phyloP scores from a whole-genome alignment of 2,797 vertebrate species.

The Sarcoramphus papa region DNA sequence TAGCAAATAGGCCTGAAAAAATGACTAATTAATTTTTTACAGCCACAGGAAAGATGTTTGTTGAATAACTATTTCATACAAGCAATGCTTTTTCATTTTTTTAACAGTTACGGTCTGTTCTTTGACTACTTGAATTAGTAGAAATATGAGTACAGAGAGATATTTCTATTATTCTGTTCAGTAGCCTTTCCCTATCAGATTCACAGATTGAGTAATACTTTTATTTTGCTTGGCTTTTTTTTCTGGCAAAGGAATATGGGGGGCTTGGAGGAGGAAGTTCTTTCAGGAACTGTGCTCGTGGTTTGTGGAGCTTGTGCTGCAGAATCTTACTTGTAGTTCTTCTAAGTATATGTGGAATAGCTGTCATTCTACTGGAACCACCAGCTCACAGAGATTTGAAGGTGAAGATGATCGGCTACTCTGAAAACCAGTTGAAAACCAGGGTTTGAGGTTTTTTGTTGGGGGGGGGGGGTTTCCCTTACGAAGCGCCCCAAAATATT shows the following conservation, averaged over 20 bases:
- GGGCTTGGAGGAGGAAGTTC: neutral
- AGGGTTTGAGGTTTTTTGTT: neutral
- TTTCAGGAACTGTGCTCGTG: neutral
- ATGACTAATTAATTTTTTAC: neutral
- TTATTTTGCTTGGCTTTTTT: neutral
- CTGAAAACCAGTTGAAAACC: neutral
- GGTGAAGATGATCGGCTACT: neutral
- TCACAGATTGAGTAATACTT: neutral
- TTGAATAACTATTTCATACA: neutral
- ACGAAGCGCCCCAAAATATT: neutral
- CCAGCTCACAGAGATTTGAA: neutral
- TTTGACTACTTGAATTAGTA: neutral
- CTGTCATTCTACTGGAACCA: neutral
- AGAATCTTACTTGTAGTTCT: neutral
- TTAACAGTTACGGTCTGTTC: neutral
- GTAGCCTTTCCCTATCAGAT: neutral
- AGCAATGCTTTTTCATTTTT: neutral
- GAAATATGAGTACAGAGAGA: neutral
- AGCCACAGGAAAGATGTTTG: neutral
- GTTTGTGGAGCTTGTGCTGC: neutral
- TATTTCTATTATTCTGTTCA: neutral
- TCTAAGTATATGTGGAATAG: fast-evolving
- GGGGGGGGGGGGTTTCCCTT: fast-evolving
- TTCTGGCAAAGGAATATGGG: neutral
- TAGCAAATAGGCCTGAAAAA: neutral